Percentiles rank a stretch among this genome's conserved stretches.
phyloP scores from a whole-genome alignment of 1,140 invertebrate species.

The Bombus picipes region DNA sequence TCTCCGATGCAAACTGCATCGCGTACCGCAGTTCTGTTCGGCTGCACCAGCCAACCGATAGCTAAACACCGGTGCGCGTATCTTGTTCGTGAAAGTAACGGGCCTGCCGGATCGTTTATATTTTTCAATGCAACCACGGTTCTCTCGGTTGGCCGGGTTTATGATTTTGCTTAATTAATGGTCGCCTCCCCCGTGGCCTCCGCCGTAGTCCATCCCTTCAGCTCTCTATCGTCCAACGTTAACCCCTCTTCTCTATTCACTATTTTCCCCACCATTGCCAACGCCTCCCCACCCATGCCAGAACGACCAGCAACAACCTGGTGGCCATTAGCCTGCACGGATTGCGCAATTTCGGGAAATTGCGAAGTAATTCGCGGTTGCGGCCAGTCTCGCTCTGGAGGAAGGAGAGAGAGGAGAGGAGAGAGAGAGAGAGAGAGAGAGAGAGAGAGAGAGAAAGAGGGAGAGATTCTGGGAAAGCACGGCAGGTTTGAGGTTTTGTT shows the following conservation, averaged over 20 bases:
- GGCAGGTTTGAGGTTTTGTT: conserved; percentile 16
- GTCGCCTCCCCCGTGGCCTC: conserved; percentile 50
- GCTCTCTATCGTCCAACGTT: background rate
- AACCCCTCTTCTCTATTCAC: background rate
- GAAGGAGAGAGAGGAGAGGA: conserved; percentile 37
- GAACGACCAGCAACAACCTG: conserved; percentile 51
- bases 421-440: background rate
- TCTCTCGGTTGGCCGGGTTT: conserved; percentile 59
- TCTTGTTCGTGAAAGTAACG: conserved; percentile 68
- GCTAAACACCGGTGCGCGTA: conserved; percentile 17
- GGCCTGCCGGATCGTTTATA: conserved; percentile 39
- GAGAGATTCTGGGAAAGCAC: conserved; percentile 59
- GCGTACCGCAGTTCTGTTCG: conserved; percentile 4
- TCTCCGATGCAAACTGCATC: conserved; percentile 50
- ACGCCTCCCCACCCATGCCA: conserved; percentile 13
- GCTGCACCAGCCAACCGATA: background rate
- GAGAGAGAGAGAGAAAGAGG: background rate
- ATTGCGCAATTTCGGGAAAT: conserved; percentile 76
- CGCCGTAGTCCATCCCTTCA: conserved; percentile 37
- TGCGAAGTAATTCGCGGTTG: conserved; percentile 73
- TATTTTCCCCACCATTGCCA: conserved; percentile 1
- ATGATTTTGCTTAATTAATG: conserved; percentile 77
- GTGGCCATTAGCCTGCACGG: conserved; percentile 70
- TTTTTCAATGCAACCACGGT: conserved; percentile 57
- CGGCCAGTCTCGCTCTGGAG: conserved; percentile 55